These are phyloP conservation scores for Pseudomyrmex flavicornis DNA, from an alignment of 1,140 invertebrate genomes.

Conservation along the genomic window DNA sequence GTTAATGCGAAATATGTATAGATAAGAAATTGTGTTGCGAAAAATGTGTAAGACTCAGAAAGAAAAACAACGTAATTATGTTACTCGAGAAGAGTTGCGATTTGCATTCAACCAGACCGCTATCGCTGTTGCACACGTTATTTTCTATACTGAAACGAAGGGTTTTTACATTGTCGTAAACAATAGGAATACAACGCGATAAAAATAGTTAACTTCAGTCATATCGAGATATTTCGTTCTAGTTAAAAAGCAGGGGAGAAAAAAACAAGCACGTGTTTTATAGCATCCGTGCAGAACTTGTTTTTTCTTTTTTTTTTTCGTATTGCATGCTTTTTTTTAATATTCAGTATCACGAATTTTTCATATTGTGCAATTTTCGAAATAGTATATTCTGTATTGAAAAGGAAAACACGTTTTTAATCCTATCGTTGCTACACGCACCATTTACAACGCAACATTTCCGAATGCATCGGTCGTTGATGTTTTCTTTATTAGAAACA, in stretches of 20 bases:
- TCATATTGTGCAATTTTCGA: conserved; percentile 40
- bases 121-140: conserved; percentile 36
- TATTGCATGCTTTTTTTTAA: conserved; percentile 17
- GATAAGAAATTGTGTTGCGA: background rate
- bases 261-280: conserved; percentile 50
- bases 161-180: conserved; percentile 16
- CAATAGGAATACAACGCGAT: conserved; percentile 27
- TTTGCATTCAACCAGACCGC: conserved; percentile 39
- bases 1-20: background rate
- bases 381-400: background rate
- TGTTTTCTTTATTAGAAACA: background rate
- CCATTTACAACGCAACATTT: background rate
- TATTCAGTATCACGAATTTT: conserved; percentile 32
- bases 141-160: conserved; percentile 27
- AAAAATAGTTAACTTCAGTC: conserved; percentile 52
- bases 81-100: conserved; percentile 9
- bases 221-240: conserved; percentile 48
- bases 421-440: background rate
- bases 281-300: conserved; percentile 18
- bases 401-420: conserved; percentile 39
- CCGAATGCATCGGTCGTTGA: background rate
- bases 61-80: too few species aligned
- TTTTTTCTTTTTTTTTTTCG: conserved; percentile 5
- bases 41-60: background rate
- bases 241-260: conserved; percentile 31